phyloP scores from a whole-genome alignment of 2,888 invertebrate species.

The Zaprionus lineosus region DNA sequence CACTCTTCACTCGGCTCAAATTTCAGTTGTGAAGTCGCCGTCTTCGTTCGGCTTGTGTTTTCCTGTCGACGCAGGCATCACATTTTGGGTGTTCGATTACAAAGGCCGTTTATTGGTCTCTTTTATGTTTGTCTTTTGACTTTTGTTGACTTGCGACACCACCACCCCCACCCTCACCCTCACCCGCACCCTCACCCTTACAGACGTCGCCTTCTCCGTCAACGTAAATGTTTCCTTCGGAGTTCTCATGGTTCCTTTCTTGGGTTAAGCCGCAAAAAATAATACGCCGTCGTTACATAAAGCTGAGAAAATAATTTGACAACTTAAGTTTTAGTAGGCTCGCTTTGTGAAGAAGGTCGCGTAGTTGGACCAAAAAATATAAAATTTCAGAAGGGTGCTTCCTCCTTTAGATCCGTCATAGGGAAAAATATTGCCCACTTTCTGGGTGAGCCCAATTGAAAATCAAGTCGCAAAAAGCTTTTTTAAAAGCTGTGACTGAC shows the following conservation, averaged over 20 bases:
- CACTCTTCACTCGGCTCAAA: background rate
- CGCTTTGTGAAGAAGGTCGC: slow-evolving; percentile 37
- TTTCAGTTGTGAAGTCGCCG: background rate
- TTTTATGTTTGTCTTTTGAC: slow-evolving; percentile 44
- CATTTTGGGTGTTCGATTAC: slow-evolving; percentile 47
- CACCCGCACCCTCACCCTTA: too few relatives aligned
- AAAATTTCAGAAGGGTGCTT: too few relatives aligned
- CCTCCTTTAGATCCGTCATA: too few relatives aligned
- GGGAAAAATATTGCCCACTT: too few relatives aligned
- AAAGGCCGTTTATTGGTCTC: slow-evolving; percentile 46
- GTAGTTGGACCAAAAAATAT: background rate
- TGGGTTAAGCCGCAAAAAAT: slow-evolving; percentile 27
- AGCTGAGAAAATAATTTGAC: slow-evolving; percentile 53
- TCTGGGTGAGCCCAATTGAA: slow-evolving; percentile 35
- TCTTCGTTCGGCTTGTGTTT: background rate
- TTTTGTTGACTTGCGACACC: slow-evolving; percentile 29
- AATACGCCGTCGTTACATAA: slow-evolving; percentile 25
- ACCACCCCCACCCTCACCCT: too few relatives aligned
- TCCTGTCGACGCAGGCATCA: slow-evolving; percentile 7
- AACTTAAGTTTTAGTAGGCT: slow-evolving; percentile 39
- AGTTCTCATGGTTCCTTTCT: slow-evolving; percentile 4
- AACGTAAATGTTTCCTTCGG: slow-evolving; percentile 1
- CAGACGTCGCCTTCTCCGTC: too few relatives aligned
- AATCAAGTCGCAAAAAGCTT: slow-evolving; percentile 38
- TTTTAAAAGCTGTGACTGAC: slow-evolving; percentile 53